Percentiles rank a stretch among this genome's conserved stretches.
Evolutionary conservation across 2,888 invertebrate species (phyloP).

Genomic region (Geophilus truncorum): DNA sequence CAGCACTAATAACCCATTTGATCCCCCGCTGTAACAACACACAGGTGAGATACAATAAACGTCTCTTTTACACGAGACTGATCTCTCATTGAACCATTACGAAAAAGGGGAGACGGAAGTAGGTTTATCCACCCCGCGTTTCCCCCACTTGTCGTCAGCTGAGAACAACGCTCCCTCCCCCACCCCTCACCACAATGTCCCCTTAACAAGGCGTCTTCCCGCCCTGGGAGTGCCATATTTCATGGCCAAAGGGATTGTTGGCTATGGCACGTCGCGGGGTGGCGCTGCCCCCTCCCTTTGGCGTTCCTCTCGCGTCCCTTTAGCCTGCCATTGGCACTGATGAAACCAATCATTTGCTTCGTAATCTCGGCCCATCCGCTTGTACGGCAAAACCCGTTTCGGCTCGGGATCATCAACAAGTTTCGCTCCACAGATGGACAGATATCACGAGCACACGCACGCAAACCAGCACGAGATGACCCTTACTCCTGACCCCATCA

Average conservation of each 20-base stretch:
- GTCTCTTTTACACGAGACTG: background rate
- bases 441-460: background rate
- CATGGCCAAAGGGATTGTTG: conserved; percentile 22
- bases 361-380: conserved; percentile 6
- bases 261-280: background rate
- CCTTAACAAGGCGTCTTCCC: conserved; percentile 19
- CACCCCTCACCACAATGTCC: background rate
- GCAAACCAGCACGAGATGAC: background rate
- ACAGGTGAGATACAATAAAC: background rate
- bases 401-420: background rate
- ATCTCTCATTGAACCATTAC: background rate
- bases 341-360: conserved; percentile 32
- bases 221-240: conserved; percentile 25
- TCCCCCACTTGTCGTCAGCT: background rate
- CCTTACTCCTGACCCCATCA: background rate
- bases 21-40: background rate
- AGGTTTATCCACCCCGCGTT: background rate
- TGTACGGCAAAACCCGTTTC: background rate
- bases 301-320: background rate
- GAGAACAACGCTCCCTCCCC: conserved; percentile 5
- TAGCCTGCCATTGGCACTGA: conserved; percentile 28
- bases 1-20: background rate
- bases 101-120: background rate
- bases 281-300: conserved; percentile 7
- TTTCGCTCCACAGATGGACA: background rate